Evolutionary conservation across 2,797 vertebrate genomes (phyloP).

Genomic region (Columba guinea): DNA sequence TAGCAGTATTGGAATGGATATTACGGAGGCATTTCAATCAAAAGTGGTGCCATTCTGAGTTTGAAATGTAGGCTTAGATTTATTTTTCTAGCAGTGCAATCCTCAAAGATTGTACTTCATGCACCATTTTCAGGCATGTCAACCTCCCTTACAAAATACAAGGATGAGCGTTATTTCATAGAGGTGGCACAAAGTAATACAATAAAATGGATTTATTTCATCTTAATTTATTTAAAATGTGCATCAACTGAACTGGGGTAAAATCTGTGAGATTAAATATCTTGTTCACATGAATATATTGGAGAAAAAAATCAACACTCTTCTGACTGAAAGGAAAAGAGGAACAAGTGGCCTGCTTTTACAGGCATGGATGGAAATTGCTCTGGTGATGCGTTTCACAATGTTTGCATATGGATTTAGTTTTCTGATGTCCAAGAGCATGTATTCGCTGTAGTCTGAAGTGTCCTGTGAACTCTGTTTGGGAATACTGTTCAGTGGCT

Average conservation of each 20-base stretch:
- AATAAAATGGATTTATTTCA: constrained; percentile 81
- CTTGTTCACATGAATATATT: constrained; percentile 70
- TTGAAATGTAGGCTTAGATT: constrained; percentile 75
- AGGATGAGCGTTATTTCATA: constrained; percentile 79
- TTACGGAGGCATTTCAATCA: constrained; percentile 77
- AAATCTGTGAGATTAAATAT: constrained; percentile 77
- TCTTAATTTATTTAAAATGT: constrained; percentile 82
- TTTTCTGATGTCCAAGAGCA: background rate
- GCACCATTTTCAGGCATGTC: constrained; percentile 78
- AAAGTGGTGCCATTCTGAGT: constrained; percentile 67
- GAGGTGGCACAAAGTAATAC: constrained; percentile 77
- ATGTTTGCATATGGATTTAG: background rate
- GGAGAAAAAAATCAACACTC: constrained; percentile 43
- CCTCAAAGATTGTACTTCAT: constrained; percentile 77
- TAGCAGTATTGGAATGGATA: constrained; percentile 63
- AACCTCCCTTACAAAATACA: constrained; percentile 75
- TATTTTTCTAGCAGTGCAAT: constrained; percentile 73
- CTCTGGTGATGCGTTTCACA: background rate
- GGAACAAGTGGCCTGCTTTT: background rate
- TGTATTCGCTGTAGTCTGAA: background rate
- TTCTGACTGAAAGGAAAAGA: constrained; percentile 50
- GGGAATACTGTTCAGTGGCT: background rate
- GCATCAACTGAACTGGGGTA: constrained; percentile 71
- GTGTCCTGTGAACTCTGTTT: background rate
- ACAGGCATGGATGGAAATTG: background rate